Base-by-base conservation (phyloP, 1,140 invertebrate genomes). In the Calosoma granatense region DNA sequence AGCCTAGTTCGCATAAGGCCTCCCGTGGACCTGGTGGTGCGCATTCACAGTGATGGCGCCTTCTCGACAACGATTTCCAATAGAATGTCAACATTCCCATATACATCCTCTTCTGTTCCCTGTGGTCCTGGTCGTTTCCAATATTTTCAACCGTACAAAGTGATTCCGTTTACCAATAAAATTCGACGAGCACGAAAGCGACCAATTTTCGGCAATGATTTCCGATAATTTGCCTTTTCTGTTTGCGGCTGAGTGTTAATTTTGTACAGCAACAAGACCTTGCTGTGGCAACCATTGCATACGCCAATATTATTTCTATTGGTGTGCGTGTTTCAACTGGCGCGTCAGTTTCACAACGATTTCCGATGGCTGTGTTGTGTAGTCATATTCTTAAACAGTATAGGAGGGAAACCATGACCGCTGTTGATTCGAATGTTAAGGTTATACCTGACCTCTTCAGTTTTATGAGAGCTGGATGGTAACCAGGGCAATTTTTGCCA, bases 171-270 rank as follows among this genome's bases (percentile, higher is more conserved):
- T 47, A 47, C 41, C 41, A 47, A 47, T 47, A 47, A 47, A 47
- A 47, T 47, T 47, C 41, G 41, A 47, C 15, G 41, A 17, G 15
- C 17, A 47, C 41, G 41, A 11, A 47, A 17, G 4, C 41, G 41
- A 17, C 41, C 41, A 47, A 47, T 47, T 47, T 47, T 47, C 41
- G 15, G 15, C 41, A 47, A 47, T 47, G 41, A 47, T 47, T 47
- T 47, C 41, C 41, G 41, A 47, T 47, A 47, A 47, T 47, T 47
- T 47, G 41, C 41, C 41, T 47, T 47, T 47, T 47, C 41, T 47
- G 15, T 47, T 17, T 3, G 17, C 26, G 26, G 26, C n/a, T 9
- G 26, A 36, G n/a, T n/a, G n/a, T n/a, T n/a, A n/a, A n/a, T n/a
- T n/a, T n/a, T n/a, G n/a, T n/a, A n/a, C n/a, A n/a, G n/a, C n/a